Evolutionary conservation across 2,113 vertebrate species (phyloP).

Genomic region (Microcebus murinus): DNA sequence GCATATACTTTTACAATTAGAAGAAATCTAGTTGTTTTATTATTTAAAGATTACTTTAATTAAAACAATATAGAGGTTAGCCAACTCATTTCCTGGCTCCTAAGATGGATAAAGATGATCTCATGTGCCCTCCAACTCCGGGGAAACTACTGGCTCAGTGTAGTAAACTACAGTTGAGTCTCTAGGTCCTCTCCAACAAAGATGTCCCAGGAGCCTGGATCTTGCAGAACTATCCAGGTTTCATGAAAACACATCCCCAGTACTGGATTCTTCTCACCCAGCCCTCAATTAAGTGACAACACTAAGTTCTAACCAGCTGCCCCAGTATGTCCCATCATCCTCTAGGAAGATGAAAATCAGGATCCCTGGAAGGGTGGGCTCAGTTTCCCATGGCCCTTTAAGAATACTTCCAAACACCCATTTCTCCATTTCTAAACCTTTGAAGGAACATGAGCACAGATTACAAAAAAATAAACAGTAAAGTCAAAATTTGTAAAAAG

Average conservation of each 20-base stretch:
- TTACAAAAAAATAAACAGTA: background rate
- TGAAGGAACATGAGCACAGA: background rate
- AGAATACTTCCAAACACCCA: background rate
- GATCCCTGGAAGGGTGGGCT: background rate
- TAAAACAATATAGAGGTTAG: background rate
- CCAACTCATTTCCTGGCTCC: background rate
- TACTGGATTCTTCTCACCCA: background rate
- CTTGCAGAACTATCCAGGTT: background rate
- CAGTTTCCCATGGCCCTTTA: background rate
- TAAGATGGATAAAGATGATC: background rate
- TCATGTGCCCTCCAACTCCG: background rate
- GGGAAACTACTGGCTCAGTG: background rate
- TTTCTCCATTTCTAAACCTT: background rate
- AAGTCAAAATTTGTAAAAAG: background rate
- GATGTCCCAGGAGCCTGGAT: background rate
- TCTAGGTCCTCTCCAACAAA: background rate
- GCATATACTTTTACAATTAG: background rate
- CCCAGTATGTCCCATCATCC: no score
- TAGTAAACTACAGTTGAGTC: background rate
- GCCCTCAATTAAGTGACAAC: background rate
- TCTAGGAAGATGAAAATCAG: background rate
- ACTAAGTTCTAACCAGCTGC: background rate
- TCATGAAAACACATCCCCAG: background rate
- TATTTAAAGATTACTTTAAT: background rate
- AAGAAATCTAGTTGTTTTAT: background rate